phyloP scores from a whole-genome alignment of 1,140 invertebrate species.

The Trachymyrmex cornetzi region DNA sequence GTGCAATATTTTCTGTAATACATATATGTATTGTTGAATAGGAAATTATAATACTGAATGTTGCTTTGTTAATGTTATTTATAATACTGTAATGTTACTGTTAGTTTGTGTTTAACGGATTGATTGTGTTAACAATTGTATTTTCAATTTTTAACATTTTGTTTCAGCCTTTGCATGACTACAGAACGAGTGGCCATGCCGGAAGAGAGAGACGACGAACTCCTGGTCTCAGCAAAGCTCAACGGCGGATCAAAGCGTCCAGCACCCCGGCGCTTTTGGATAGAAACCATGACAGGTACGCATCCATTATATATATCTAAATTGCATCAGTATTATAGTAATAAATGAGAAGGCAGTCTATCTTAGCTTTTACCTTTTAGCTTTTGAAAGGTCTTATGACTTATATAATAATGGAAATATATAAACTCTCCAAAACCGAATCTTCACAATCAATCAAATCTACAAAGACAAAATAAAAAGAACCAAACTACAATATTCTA shows the following conservation, averaged over 20 bases:
- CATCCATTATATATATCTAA: not conserved
- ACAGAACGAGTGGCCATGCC: conserved; percentile 75
- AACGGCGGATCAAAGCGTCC: conserved; percentile 86
- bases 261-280: conserved; percentile 87
- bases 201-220: conserved; percentile 83
- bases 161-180: conserved; percentile 85
- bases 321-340: not conserved
- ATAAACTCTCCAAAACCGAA: not conserved
- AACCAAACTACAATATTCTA: not conserved
- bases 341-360: not conserved
- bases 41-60: too few relatives aligned
- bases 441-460: too few relatives aligned
- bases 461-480: not conserved
- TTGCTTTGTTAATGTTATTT: too few relatives aligned
- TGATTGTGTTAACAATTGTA: not conserved
- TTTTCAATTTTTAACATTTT: conserved; percentile 58
- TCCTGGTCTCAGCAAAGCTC: conserved; percentile 83
- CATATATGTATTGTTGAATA: too few relatives aligned
- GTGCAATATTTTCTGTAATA: too few relatives aligned
- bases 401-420: not conserved
- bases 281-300: conserved; percentile 83
- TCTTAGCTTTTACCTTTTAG: not conserved
- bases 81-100: too few relatives aligned
- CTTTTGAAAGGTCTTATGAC: not conserved
- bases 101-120: not conserved